Percentiles rank a stretch among this genome's conserved stretches.
These are phyloP conservation scores for Autographa pulchrina DNA, from an alignment of 2,888 invertebrate genomes.

Conservation along the genomic window DNA sequence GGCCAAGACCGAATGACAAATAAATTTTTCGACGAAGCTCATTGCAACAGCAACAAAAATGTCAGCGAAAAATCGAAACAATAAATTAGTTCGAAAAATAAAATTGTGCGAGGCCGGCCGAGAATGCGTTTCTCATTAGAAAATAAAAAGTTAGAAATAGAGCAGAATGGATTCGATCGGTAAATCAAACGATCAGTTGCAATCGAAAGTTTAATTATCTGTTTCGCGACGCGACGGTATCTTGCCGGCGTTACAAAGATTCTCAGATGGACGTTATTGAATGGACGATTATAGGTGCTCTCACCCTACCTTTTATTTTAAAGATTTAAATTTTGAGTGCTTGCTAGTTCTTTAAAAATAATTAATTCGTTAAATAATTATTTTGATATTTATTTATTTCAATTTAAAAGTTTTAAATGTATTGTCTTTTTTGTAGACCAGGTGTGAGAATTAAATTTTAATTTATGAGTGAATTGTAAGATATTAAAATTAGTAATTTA, in stretches of 20 bases:
- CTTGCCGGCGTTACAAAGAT: conserved; percentile 59
- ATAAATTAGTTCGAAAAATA: conserved; percentile 33
- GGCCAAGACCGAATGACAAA: not conserved
- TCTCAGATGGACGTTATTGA: conserved; percentile 61
- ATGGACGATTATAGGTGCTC: conserved; percentile 63
- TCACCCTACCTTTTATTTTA: conserved; percentile 60
- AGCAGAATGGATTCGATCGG: conserved; percentile 56
- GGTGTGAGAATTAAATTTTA: too few relatives aligned
- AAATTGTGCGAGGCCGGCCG: conserved; percentile 37
- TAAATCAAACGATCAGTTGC: conserved; percentile 68
- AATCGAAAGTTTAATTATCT: conserved; percentile 62
- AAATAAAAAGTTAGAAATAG: conserved; percentile 67
- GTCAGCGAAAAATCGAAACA: conserved; percentile 23
- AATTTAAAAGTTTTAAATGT: not conserved
- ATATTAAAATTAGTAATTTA: too few relatives aligned
- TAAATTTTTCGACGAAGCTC: conserved; percentile 8
- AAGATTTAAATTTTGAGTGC: conserved; percentile 29
- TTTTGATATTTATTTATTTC: not conserved
- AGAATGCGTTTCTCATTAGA: conserved; percentile 66
- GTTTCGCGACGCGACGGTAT: conserved; percentile 61
- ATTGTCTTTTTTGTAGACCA: too few relatives aligned
- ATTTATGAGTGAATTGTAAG: too few relatives aligned
- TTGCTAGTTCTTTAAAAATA: not conserved
- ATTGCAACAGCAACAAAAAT: conserved; percentile 21
- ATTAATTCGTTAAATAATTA: not conserved